Conservation (phyloP, 2,113 vertebrate species). For the Antigone vipio region DNA sequence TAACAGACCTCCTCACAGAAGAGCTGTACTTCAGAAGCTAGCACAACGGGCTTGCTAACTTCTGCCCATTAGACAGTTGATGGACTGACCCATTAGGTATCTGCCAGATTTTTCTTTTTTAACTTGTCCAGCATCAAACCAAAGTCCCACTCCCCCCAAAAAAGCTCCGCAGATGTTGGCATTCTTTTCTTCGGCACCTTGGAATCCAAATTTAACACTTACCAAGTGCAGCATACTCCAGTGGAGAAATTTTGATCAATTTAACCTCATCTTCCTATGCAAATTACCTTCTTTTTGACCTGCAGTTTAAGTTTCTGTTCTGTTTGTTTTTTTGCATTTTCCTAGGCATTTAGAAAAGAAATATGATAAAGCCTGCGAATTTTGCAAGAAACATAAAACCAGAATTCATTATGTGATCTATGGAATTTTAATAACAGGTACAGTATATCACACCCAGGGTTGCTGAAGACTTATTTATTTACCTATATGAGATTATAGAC, state of each 20-base stretch:
- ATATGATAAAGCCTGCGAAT: constrained; percentile 55
- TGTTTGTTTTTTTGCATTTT: not conserved
- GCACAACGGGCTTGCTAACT: not conserved
- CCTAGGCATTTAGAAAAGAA: constrained; percentile 74
- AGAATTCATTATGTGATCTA: constrained; percentile 46
- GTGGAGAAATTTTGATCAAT: not conserved
- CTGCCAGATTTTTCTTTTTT: not conserved
- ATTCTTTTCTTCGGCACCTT: not conserved
- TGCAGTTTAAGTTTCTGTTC: not conserved
- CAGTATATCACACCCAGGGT: not conserved
- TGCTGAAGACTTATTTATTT: not conserved
- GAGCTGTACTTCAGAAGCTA: not conserved
- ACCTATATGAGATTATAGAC: not conserved
- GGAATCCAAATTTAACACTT: not conserved
- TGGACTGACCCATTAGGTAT: not conserved
- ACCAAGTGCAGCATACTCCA: not conserved
- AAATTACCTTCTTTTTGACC: not conserved
- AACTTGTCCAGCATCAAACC: not conserved
- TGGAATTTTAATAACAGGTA: constrained; percentile 79
- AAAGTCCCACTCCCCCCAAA: not conserved
- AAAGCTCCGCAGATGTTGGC: not conserved
- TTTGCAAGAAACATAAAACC: constrained; percentile 67
- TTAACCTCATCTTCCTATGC: not conserved
- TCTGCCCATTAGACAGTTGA: fast-evolving
- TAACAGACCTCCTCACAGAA: not conserved